Percentiles rank a stretch among this genome's conserved stretches.
Evolutionary conservation across 2,113 vertebrate species (phyloP).

Genomic region (Hemiscyllium ocellatum): DNA sequence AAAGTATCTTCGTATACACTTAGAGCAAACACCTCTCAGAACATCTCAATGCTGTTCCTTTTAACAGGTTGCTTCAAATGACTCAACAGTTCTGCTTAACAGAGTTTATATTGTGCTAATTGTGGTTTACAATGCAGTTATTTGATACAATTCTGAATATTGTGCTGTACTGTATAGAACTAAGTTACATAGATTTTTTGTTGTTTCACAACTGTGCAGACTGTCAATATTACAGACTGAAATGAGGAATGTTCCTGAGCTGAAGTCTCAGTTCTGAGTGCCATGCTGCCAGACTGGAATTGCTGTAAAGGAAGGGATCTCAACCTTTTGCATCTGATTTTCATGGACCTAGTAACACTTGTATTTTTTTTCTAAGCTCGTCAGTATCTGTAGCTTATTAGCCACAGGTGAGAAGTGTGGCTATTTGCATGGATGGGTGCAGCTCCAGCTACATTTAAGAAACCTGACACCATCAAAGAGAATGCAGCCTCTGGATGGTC

Average conservation of each 20-base stretch:
- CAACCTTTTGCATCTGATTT: too few species aligned
- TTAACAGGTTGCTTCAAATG: background rate
- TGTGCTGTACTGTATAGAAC: background rate
- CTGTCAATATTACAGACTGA: background rate
- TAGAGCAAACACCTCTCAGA: background rate
- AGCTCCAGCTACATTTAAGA: too few species aligned
- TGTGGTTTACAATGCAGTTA: background rate
- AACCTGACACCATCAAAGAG: too few species aligned
- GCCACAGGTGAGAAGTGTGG: too few species aligned
- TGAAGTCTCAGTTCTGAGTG: background rate
- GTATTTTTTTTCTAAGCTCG: too few species aligned
- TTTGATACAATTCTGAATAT: background rate
- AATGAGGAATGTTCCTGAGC: background rate
- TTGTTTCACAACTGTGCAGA: background rate
- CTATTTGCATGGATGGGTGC: too few species aligned
- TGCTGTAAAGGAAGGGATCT: background rate
- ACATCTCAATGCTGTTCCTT: background rate
- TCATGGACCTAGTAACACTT: too few species aligned
- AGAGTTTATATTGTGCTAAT: background rate
- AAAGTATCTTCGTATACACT: background rate
- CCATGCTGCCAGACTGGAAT: background rate
- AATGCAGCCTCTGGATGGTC: too few species aligned
- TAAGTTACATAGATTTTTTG: background rate
- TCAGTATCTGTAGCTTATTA: too few species aligned
- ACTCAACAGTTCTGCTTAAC: background rate